These are phyloP conservation scores for Eubucco bourcierii DNA, from an alignment of 2,113 vertebrate genomes.

Conservation along the genomic window DNA sequence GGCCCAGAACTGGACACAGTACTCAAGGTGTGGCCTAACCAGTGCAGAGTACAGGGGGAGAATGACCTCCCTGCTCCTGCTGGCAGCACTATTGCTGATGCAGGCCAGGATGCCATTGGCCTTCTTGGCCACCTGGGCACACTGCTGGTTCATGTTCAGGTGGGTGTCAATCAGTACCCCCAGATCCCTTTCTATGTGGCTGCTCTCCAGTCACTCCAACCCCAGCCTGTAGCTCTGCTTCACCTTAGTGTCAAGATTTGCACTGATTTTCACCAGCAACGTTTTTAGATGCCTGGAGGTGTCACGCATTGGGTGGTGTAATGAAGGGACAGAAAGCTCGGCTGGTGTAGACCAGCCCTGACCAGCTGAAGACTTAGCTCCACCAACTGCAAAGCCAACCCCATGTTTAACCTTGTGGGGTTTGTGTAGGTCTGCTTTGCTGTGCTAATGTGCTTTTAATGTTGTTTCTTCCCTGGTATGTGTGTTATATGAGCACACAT, in stretches of 20 bases:
- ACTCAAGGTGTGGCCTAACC: too few species aligned
- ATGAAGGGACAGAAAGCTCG: neutral
- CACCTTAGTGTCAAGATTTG: neutral
- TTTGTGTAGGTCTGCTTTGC: neutral
- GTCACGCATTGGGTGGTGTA: neutral
- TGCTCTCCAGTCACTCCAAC: too few species aligned
- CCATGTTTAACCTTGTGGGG: neutral
- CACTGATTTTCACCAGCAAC: neutral
- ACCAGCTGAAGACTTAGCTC: neutral
- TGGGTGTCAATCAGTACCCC: too few species aligned
- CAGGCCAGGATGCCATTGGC: too few species aligned
- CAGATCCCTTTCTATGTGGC: too few species aligned
- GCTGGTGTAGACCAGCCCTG: neutral
- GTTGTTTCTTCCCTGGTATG: constrained; percentile 13
- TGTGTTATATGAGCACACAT: constrained; percentile 13
- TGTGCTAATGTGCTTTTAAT: constrained; percentile 8
- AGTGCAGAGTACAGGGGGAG: too few species aligned
- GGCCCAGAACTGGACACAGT: too few species aligned
- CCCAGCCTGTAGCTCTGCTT: too few species aligned
- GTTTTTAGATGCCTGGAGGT: neutral
- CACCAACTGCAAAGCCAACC: neutral
- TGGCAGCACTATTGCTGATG: too few species aligned
- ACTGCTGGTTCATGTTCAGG: too few species aligned
- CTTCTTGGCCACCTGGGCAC: too few species aligned
- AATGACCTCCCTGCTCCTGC: too few species aligned